Evolutionary conservation across 64 coral and sea anemone species (phyloP), one percentile per base, ranked within the genome.

Genomic region (Acropora tenuis): DNA sequence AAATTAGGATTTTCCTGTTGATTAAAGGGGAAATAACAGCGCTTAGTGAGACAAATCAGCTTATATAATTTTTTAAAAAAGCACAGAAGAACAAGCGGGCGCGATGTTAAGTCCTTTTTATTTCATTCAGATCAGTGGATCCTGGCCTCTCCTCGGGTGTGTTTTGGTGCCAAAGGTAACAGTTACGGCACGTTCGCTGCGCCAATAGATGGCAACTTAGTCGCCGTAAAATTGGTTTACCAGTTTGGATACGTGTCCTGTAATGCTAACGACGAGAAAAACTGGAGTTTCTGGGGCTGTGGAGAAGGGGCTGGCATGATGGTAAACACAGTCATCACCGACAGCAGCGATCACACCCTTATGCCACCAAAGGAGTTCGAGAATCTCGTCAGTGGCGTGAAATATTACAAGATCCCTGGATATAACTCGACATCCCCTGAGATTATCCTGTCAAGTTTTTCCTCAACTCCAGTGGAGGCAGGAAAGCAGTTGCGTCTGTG

Each of bases 401-500:
- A 4, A 9, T 48, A 2, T 4, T 88, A 60, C 72, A 20, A 17
- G 43, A 68, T 76, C 9, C 86, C 86, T 49, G 86, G 86, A 50
- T 46, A 57, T 41, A 13, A 47, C 50, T 57, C 63, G 2, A 6
- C 55, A 40, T 69, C 71, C 16, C 18, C 72, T 47, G 86, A 76
- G 74, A 15, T 88, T 16, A 53, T 59, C n/a, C 48, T 88, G 15
- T 74, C 86, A 41, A 50, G 30, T 41, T 46, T 88, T 18, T 16
- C 43, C 44, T 6, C 86, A 8, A 18, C 52, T 8, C 18, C 1
- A 0, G 48, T 75, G 1, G 10, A 17, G 20, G 30, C 67, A 40
- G 46, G 13, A 6, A 69, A 76, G 74, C 48, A 59, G 48, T 75
- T 88, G 48, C 66, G 47, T 12, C 5, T 88, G 67, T 88, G 86